Conservation (phyloP, 2,113 vertebrate species). For the Eclectus roratus region DNA sequence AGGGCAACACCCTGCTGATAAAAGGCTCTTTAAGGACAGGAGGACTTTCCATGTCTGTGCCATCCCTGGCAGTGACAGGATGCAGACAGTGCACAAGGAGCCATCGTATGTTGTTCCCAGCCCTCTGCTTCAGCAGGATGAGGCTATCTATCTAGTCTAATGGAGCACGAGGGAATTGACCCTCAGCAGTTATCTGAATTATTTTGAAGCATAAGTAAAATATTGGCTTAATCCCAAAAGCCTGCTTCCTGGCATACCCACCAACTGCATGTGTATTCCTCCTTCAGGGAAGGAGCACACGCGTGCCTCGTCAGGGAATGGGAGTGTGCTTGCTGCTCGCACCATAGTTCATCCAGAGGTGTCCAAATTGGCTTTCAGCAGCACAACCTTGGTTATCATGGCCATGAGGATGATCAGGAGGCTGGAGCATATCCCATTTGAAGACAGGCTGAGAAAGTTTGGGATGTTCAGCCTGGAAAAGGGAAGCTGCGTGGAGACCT, state of each 20-base stretch:
- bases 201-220: neutral
- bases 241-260: neutral
- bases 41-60: neutral
- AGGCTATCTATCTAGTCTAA: neutral
- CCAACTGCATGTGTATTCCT: neutral
- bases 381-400: neutral
- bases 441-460: neutral
- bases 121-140: neutral
- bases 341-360: rapidly evolving
- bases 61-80: rapidly evolving
- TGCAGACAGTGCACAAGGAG: neutral
- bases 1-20: neutral
- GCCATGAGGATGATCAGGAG: neutral
- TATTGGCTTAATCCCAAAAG: neutral
- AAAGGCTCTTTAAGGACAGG: neutral
- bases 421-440: neutral
- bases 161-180: neutral
- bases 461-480: neutral
- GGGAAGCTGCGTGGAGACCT: neutral
- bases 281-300: neutral
- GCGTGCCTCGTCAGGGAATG: rapidly evolving
- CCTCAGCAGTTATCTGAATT: neutral
- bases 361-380: neutral
- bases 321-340: neutral
- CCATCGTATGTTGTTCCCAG: neutral